These are phyloP conservation scores for Eudasyphora cyanicolor DNA, from an alignment of 2,888 invertebrate species.

Conservation along the genomic window DNA sequence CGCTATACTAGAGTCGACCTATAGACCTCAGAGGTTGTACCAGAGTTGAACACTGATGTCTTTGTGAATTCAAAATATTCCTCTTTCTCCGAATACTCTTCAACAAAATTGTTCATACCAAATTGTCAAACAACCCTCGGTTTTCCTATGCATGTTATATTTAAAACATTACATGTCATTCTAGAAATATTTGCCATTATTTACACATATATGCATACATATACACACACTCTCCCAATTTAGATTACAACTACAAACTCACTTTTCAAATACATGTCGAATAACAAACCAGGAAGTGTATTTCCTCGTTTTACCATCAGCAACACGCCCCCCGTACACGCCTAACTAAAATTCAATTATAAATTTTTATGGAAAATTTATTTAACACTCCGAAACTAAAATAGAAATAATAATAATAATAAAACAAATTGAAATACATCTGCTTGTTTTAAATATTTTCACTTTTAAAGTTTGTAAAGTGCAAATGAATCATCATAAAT, in stretches of 20 bases:
- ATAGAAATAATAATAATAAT: background rate
- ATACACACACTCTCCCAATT: too few species aligned
- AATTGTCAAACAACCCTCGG: background rate
- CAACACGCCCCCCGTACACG: too few species aligned
- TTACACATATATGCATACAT: background rate
- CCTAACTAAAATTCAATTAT: conserved; percentile 13
- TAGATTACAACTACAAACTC: too few species aligned
- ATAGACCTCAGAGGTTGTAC: too few species aligned
- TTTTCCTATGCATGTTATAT: background rate
- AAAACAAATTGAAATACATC: background rate
- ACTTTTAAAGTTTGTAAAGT: background rate
- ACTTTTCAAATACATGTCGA: background rate
- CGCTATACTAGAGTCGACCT: too few species aligned
- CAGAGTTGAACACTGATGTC: too few species aligned
- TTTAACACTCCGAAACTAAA: background rate
- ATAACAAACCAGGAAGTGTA: background rate
- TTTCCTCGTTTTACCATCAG: background rate
- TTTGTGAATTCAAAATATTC: too few species aligned
- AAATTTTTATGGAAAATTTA: background rate
- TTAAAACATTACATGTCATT: background rate
- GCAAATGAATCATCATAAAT: background rate
- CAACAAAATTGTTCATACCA: background rate
- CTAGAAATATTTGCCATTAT: background rate
- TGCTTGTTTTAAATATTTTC: background rate
- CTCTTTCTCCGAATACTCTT: too few species aligned